phyloP scores from a whole-genome alignment of 2,888 invertebrate species.

The Dryadula phaetusa region DNA sequence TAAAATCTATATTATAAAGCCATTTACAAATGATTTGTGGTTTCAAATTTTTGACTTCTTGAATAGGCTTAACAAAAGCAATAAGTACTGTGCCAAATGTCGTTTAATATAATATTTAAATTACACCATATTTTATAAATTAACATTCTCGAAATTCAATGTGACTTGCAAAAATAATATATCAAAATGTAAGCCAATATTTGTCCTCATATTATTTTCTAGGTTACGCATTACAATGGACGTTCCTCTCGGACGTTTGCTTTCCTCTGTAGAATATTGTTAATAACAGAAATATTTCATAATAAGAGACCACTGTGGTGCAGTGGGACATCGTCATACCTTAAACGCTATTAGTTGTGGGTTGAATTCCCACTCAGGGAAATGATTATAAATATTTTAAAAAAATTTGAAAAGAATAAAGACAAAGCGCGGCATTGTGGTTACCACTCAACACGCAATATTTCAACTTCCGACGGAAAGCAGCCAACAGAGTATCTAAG shows the following conservation, averaged over 20 bases:
- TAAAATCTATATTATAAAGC: too few relatives aligned
- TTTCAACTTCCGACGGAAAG: too few relatives aligned
- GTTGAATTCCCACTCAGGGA: too few relatives aligned
- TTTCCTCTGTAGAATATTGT: slow-evolving; percentile 23
- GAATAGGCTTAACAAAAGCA: neutral
- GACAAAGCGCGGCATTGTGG: too few relatives aligned
- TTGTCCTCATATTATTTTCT: slow-evolving; percentile 45
- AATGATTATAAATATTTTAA: too few relatives aligned
- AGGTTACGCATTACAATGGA: slow-evolving; percentile 47
- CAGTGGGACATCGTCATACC: too few relatives aligned
- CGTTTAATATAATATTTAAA: neutral
- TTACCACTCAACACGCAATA: too few relatives aligned
- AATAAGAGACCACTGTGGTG: too few relatives aligned
- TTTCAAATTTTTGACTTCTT: neutral
- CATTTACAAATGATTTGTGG: neutral
- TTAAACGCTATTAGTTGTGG: too few relatives aligned
- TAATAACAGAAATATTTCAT: slow-evolving; percentile 33
- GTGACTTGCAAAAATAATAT: neutral
- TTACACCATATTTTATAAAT: neutral
- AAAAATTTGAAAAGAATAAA: too few relatives aligned
- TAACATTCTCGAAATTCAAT: neutral
- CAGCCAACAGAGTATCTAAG: too few relatives aligned
- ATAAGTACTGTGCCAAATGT: neutral
- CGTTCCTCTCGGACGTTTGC: slow-evolving; percentile 29
- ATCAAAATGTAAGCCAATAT: slow-evolving; percentile 18